Percentiles rank a stretch among this genome's conserved stretches.
Evolutionary conservation across 2,888 invertebrate genomes (phyloP).

Genomic region (Bedellia somnulentella): DNA sequence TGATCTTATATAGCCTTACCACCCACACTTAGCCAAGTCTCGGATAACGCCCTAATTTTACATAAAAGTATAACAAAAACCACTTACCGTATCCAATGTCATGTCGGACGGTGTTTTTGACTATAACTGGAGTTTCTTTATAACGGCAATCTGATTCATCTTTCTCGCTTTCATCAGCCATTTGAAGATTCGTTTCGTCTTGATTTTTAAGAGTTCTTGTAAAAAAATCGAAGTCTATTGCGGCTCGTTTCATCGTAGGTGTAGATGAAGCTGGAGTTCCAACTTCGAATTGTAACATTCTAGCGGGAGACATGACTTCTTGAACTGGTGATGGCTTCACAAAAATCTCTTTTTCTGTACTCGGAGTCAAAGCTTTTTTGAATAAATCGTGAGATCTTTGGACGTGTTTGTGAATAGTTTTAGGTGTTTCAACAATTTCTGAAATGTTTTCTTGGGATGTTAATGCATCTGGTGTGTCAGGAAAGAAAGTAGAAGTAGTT

Average conservation of each 20-base stretch:
- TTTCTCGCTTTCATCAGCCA: slow-evolving; percentile 9
- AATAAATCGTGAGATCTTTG: slow-evolving; percentile 21
- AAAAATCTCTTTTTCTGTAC: slow-evolving; percentile 29
- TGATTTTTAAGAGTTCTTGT: slow-evolving; percentile 35
- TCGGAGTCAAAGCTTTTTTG: slow-evolving; percentile 30
- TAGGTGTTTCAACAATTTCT: background rate
- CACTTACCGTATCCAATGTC: slow-evolving; percentile 51
- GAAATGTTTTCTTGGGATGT: too few relatives aligned
- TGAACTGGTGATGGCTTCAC: slow-evolving; percentile 37
- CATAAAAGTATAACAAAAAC: too few relatives aligned
- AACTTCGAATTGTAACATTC: slow-evolving; percentile 46
- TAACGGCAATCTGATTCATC: slow-evolving; percentile 16
- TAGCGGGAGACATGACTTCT: slow-evolving; percentile 47
- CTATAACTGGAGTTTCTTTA: slow-evolving; percentile 37
- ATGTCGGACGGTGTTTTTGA: slow-evolving; percentile 39
- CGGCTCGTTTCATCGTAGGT: slow-evolving; percentile 49
- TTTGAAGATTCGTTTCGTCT: slow-evolving; percentile 12
- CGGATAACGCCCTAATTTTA: too few relatives aligned
- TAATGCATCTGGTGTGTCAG: too few relatives aligned
- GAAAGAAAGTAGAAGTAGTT: background rate
- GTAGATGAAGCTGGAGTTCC: slow-evolving; percentile 36
- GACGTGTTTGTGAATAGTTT: slow-evolving; percentile 1
- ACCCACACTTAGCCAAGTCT: too few relatives aligned
- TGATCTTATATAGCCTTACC: too few relatives aligned
- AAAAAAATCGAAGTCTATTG: slow-evolving; percentile 44